These are phyloP conservation scores for Rhynchophorus ferrugineus DNA, from an alignment of 1,140 invertebrate genomes.

Conservation along the genomic window DNA sequence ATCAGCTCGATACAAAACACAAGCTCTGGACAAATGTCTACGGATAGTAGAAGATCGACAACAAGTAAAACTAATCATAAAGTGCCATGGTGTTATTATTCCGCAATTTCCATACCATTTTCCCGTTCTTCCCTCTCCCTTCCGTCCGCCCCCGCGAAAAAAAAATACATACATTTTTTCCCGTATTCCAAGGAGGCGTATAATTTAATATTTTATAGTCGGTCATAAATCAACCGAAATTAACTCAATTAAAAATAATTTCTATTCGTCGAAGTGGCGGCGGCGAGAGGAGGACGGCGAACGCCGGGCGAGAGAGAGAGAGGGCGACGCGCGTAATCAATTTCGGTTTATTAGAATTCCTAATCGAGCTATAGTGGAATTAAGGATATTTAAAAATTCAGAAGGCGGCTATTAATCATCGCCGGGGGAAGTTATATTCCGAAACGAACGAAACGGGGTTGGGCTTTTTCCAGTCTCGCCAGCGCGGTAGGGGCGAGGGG, in stretches of 20 bases:
- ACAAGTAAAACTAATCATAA: too few species aligned
- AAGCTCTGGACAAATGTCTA: too few species aligned
- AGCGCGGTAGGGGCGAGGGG: too few species aligned
- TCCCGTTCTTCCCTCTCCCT: too few species aligned
- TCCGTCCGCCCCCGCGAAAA: conserved; percentile 8
- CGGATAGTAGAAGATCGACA: too few species aligned
- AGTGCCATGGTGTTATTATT: too few species aligned
- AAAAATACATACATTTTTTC: too few species aligned
- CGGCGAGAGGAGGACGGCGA: neutral
- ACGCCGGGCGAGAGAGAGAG: conserved; percentile 11
- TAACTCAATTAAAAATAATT: conserved; percentile 44
- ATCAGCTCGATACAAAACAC: too few species aligned
- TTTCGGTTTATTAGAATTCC: conserved; percentile 21
- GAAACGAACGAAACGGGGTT: too few species aligned
- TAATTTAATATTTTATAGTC: conserved; percentile 42
- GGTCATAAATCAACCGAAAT: conserved; percentile 43
- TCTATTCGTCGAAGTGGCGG: conserved; percentile 12
- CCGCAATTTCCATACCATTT: too few species aligned
- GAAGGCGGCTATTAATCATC: neutral
- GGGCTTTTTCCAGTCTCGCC: too few species aligned
- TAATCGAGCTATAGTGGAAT: conserved; percentile 5
- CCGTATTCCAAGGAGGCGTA: too few species aligned
- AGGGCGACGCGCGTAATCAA: conserved; percentile 16
- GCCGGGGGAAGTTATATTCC: neutral
- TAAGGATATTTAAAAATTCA: conserved; percentile 12